Conservation (phyloP, 2,797 vertebrate genomes). For the Phylloscopus collybita region DNA sequence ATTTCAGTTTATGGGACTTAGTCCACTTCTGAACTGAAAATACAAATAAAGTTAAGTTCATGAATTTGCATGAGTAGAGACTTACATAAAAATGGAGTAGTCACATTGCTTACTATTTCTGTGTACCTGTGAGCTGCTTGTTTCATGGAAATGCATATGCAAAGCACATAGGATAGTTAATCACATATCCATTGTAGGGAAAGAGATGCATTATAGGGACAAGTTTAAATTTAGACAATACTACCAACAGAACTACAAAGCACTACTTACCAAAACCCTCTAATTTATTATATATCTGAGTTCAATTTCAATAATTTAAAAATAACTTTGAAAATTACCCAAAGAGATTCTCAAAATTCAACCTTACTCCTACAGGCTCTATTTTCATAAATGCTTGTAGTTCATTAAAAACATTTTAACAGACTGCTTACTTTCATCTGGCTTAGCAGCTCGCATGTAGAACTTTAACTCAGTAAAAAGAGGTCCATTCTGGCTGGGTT, state of each 20-base stretch:
- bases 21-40: constrained; percentile 91
- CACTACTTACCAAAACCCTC: background rate
- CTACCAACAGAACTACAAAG: background rate
- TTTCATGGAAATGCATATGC: background rate
- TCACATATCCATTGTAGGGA: background rate
- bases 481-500: constrained; percentile 94
- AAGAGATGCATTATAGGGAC: background rate
- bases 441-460: constrained; percentile 96
- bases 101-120: background rate
- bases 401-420: constrained; percentile 26
- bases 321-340: background rate
- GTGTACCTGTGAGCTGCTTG: background rate
- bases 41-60: constrained; percentile 62
- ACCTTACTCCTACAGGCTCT: background rate
- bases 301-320: background rate
- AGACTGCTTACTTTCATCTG: constrained; percentile 88
- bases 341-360: background rate
- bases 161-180: background rate
- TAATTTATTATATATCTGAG: background rate
- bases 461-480: constrained; percentile 96
- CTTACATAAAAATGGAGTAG: background rate
- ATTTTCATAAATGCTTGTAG: background rate
- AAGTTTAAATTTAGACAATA: background rate
- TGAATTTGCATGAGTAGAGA: background rate
- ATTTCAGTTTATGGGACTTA: constrained; percentile 86